Evolutionary conservation across 1,140 invertebrate species (phyloP).

Genomic region (Temnothorax nylanderi): DNA sequence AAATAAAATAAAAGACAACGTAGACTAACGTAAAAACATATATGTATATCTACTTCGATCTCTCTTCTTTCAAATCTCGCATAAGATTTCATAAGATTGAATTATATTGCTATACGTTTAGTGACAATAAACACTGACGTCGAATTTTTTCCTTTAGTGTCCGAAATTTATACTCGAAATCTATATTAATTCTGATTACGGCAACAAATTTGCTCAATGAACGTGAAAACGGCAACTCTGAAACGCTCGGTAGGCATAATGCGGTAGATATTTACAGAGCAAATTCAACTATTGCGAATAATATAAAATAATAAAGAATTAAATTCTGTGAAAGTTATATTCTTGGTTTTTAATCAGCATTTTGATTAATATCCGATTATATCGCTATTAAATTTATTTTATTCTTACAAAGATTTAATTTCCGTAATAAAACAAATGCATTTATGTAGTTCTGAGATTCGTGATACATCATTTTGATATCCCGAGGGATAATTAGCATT

Average conservation of each 20-base stretch:
- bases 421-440: neutral
- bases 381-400: neutral
- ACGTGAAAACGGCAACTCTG: neutral
- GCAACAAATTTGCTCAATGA: neutral
- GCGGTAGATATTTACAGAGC: neutral
- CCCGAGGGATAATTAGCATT: conserved; percentile 26
- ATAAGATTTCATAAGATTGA: no score
- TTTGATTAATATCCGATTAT: neutral
- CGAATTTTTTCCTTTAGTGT: neutral
- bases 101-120: neutral
- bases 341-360: neutral
- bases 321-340: neutral
- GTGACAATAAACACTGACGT: neutral
- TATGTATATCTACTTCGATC: no score
- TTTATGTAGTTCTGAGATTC: neutral
- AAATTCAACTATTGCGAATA: neutral
- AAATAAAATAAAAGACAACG: neutral
- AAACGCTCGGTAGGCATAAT: neutral
- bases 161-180: neutral
- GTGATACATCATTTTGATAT: neutral
- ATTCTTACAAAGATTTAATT: conserved; percentile 1
- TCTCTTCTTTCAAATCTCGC: neutral
- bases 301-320: neutral
- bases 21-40: neutral
- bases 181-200: no score